Evolutionary conservation across 1,140 invertebrate genomes (phyloP).

Genomic region (Drosophila pruinosa): DNA sequence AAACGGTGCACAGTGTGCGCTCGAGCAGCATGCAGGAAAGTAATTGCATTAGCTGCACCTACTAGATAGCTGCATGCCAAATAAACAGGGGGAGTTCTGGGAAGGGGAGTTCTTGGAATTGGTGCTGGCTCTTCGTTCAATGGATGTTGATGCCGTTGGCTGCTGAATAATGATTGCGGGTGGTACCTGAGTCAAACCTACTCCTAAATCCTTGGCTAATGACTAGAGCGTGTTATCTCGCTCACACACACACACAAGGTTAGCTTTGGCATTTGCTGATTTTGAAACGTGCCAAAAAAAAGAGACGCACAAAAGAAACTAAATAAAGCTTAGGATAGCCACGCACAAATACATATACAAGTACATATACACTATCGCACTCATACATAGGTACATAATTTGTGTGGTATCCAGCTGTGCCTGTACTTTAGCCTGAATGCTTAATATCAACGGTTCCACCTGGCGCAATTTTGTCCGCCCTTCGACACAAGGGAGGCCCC

Average conservation of each 20-base stretch:
- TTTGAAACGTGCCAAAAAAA: constrained; percentile 35
- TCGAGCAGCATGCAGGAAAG: constrained; percentile 46
- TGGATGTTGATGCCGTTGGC: background rate
- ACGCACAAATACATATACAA: background rate
- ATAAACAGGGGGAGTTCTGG: constrained; percentile 1
- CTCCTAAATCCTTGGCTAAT: constrained; percentile 5
- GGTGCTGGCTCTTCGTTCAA: background rate
- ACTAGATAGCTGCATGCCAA: constrained; percentile 25
- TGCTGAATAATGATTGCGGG: background rate
- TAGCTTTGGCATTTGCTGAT: constrained; percentile 24
- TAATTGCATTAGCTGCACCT: constrained; percentile 56
- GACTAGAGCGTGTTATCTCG: background rate
- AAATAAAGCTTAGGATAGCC: background rate
- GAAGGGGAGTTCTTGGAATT: background rate
- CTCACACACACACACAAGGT: background rate
- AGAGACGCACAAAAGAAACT: constrained; percentile 16
- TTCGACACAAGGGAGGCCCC: too few species aligned
- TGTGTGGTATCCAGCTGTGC: background rate
- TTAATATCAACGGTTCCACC: constrained; percentile 14
- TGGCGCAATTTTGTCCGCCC: constrained; percentile 5
- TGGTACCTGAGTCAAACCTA: background rate
- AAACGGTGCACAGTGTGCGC: too few species aligned
- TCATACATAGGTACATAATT: background rate
- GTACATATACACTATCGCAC: background rate
- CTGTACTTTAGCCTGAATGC: constrained; percentile 16